A percentile compares a stretch with the other conserved stretches of the same genome.
These are phyloP conservation scores for Pangasius sanitwongsei DNA, from an alignment of 2,797 vertebrate genomes.

Conservation along the genomic window DNA sequence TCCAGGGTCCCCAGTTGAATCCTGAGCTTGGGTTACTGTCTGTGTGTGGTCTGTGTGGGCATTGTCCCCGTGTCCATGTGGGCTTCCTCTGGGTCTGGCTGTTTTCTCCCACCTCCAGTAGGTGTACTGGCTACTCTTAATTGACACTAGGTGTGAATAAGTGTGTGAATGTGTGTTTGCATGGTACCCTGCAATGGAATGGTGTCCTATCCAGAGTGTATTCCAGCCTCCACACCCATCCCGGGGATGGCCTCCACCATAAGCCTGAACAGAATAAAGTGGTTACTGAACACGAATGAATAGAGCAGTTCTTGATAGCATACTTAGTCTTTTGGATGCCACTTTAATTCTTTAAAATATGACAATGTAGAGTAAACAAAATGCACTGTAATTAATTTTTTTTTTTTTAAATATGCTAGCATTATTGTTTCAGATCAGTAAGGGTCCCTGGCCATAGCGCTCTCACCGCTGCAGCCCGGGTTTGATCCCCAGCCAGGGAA, in stretches of 20 bases:
- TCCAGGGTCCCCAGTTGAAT: background rate
- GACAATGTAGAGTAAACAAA: background rate
- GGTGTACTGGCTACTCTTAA: background rate
- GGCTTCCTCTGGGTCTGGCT: background rate
- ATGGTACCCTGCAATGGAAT: background rate
- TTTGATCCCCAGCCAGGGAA: no score
- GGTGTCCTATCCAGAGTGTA: background rate
- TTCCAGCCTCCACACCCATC: background rate
- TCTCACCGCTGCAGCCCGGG: no score
- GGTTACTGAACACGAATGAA: background rate
- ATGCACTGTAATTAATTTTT: background rate
- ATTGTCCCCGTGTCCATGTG: background rate
- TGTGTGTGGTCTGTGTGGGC: background rate
- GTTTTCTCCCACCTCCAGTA: background rate
- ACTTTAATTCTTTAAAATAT: background rate
- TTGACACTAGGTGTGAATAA: background rate
- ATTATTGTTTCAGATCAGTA: background rate
- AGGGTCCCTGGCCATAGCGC: background rate
- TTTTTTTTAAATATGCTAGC: background rate
- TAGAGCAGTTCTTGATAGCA: background rate
- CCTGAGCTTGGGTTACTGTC: background rate
- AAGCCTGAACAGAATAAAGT: background rate
- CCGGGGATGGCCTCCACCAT: background rate
- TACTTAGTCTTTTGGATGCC: background rate
- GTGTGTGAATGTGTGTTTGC: background rate